Base-by-base conservation (phyloP, 2,797 vertebrate species). In the Helostoma temminkii region DNA sequence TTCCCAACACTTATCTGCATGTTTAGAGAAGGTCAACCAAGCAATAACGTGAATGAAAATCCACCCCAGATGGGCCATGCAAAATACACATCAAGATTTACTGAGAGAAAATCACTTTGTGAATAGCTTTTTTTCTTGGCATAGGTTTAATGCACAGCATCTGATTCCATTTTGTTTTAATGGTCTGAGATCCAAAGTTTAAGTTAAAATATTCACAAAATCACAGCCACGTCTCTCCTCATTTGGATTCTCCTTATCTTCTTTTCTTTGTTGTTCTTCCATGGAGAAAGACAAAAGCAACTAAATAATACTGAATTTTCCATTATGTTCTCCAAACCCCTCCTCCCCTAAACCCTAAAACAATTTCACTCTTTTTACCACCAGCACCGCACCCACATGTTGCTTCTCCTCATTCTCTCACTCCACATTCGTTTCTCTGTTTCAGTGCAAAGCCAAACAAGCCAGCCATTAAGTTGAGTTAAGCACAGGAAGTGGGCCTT, bases 401-500 rank as follows among this genome's bases (percentile, higher is more conserved):
- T 45, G 62, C 81, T 55, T 72, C 83, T 78, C 83, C 63, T 79
- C 82, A 69, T 63, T 68, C 82, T 78, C 83, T 64, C 59, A 14
- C 79, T 81, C 82, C 74, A 76, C 77, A 37, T 74, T 87, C 60
- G 74, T 66, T 71, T 84, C 87, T 83, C 82, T 80, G 90, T 89
- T 91, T 85, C 88, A 66, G 74, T 85, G 87, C 88, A 88, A 91
- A 92, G 85, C 88, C 90, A 93, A 93, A 93, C 91, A 93, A 91
- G 84, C 86, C 87, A 69, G 82, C 90, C 88, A 92, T 93, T 93
- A 93, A 88, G 88, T 83, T 83, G 90, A 92, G 89, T 89, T 88
- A 91, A 92, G 91, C 85, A 81, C 91, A 93, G 92, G 92, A 94
- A 93, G 92, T 83, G 88, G 88, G 89, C 88, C 90, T 88, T 86